Evolutionary conservation across 2,797 vertebrate genomes (phyloP), one percentile per base, ranked within the genome.

Genomic region (Heliangelus exortis): DNA sequence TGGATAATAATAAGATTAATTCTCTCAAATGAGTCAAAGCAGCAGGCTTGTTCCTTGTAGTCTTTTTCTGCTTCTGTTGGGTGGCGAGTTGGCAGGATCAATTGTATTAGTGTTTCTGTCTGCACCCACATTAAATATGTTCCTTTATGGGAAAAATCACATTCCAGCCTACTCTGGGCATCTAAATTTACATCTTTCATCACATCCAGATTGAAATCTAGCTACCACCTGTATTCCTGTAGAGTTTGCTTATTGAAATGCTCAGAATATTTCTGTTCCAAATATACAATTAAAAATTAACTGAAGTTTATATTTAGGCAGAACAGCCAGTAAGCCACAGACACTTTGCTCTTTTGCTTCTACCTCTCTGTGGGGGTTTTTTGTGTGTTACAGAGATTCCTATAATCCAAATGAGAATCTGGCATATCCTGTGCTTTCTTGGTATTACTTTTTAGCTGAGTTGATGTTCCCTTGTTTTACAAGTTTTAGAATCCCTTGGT

Each of bases 101-200:
- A 92, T 90, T 92, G 80, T 95, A 94, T 83, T 89, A 92, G 57
- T 57, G 53, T 51, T 89, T 83, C 84, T 96, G 72, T 89, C 85
- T 94, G 91, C 76, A 93, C 84, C 85, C 94, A 88, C 92, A 59
- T 58, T 63, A 93, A 95, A 96, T 92, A 59, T 90, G 71, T 67
- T 89, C 87, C 80, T 95, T 92, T 84, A 67, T 25, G 78, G 22
- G 51, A 95, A 78, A 91, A 94, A 81, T 77, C 71, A 71, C 62
- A 86, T 96, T 87, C 31, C 72, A 93, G 78, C 87, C 87, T 90
- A 96, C 36, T 51, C 45, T 76, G 82, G 76, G 86, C 77, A 82
- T 91, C 87, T 92, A 96, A 92, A 81, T 96, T 91, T 93, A 48
- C 20, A 84, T 59, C 88, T 76, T 78, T 88, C 92, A 96, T 58